These are phyloP conservation scores for Strix occidentalis DNA, from an alignment of 2,797 vertebrate species.

Conservation along the genomic window DNA sequence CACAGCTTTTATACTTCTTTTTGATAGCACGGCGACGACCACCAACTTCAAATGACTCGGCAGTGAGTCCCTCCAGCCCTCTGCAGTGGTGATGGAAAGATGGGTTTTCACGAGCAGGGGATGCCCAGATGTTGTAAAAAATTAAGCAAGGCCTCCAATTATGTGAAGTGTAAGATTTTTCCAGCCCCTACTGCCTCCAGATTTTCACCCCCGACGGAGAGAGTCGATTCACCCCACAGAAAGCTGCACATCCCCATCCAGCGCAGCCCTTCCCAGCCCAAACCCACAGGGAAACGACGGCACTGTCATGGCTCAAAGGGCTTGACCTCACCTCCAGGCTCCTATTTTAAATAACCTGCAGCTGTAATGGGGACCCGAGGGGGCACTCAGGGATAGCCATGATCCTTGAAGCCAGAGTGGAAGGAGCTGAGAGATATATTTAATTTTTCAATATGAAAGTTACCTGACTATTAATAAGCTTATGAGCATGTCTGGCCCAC, in stretches of 20 bases:
- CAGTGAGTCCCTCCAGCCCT: not conserved
- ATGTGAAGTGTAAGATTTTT: not conserved
- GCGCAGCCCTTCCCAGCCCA: not conserved
- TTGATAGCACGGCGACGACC: not conserved
- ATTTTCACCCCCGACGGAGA: not conserved
- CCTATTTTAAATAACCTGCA: not conserved
- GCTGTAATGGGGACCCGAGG: not conserved
- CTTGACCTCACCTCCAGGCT: not conserved
- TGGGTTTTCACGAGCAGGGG: not conserved
- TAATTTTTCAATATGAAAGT: not conserved
- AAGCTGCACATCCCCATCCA: rapidly evolving
- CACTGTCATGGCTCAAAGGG: rapidly evolving
- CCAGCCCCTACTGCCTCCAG: not conserved
- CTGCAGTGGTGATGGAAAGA: not conserved
- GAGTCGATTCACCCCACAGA: not conserved
- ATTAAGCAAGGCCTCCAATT: not conserved
- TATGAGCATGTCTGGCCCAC: not conserved
- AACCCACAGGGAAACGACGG: no score
- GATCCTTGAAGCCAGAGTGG: not conserved
- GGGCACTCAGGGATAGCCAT: rapidly evolving
- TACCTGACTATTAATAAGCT: no score
- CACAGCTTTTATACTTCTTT: not conserved
- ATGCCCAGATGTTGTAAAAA: not conserved
- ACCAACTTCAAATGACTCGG: not conserved
- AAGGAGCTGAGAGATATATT: not conserved